Base-by-base conservation (phyloP, 2,797 vertebrate species). In the Chelon labrosus region DNA sequence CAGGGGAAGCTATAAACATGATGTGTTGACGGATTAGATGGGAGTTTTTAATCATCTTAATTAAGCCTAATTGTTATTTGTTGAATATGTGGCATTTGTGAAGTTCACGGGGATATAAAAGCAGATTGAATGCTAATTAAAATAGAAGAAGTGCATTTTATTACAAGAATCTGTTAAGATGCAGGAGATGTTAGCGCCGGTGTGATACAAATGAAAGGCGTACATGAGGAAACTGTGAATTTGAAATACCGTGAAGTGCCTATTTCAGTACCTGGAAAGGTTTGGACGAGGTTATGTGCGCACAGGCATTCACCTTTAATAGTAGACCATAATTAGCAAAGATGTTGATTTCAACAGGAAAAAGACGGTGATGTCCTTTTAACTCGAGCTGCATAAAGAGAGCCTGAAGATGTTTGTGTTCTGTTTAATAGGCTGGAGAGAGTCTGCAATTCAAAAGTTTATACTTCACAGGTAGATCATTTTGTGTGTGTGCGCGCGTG, bases 21-120 rank as follows among this genome's bases (percentile, higher is more conserved):
- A 50, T 10, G 75, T 70, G 79, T 64, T 77, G 82, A 73, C 41
- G 77, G 89, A 93, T 93, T 89, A 92, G 82, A 87, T 37, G 59
- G 72, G 77, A 81, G 66, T 80, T 91, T 91, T 88, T 90, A 91
- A 91, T 93, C 82, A 90, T 92, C 85, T 91, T 93, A 91, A 94
- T 94, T 92, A 94, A 91, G 76, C 77, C 75, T 88, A 86, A 91
- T 90, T 91, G 83, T 86, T 89, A 87, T 89, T 90, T 91, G 88
- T 85, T 88, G 78, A 92, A 93, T 92, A 81, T 85, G 70, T 88
- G 83, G 81, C 83, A 88, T 92, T 89, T 86, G 72, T 80, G 38
- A 78, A 82, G 88, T 88, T 91, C 87, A 84, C 14, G 1, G 42
- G 72, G 83, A 89, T 69, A 83, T 70, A 79, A 67, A 86, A 59